Evolutionary conservation across 1,140 invertebrate species (phyloP).

Genomic region (Aethina tumida): DNA sequence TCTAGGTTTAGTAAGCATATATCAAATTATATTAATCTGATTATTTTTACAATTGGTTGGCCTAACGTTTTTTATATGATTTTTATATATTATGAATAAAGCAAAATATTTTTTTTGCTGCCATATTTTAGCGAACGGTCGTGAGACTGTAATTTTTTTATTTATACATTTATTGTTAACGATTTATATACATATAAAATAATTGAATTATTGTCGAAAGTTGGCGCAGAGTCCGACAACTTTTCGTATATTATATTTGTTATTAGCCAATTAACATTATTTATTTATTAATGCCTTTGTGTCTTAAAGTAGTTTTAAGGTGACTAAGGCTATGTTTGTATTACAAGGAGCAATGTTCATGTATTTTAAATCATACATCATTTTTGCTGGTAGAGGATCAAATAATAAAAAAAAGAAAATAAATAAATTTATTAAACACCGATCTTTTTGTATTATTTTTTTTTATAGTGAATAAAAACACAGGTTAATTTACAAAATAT

Average conservation of each 20-base stretch:
- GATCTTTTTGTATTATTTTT: too few relatives aligned
- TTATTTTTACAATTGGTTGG: too few relatives aligned
- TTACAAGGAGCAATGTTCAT: conserved; percentile 25
- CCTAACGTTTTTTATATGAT: too few relatives aligned
- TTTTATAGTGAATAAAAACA: too few relatives aligned
- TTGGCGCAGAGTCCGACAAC: conserved; percentile 10
- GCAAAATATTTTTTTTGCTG: conserved; percentile 1
- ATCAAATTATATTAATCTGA: too few relatives aligned
- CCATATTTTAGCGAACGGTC: conserved; percentile 4
- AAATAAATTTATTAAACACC: too few relatives aligned
- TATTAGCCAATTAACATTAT: conserved; percentile 9
- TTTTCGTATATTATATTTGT: conserved; percentile 13
- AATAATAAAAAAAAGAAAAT: too few relatives aligned
- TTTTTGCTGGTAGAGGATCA: conserved; percentile 25
- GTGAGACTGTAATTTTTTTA: conserved; percentile 9
- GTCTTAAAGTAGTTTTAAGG: conserved; percentile 21
- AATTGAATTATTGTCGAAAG: conserved; percentile 9
- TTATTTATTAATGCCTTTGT: conserved; percentile 14
- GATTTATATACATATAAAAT: conserved; percentile 4
- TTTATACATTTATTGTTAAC: conserved; percentile 4
- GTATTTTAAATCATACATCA: conserved; percentile 24
- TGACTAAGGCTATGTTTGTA: conserved; percentile 13
- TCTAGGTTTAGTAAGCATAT: too few relatives aligned
- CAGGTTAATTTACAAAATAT: conserved; percentile 12
- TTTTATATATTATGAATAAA: too few relatives aligned